phyloP scores from a whole-genome alignment of 2,888 invertebrate species.

The Urechis unicinctus region DNA sequence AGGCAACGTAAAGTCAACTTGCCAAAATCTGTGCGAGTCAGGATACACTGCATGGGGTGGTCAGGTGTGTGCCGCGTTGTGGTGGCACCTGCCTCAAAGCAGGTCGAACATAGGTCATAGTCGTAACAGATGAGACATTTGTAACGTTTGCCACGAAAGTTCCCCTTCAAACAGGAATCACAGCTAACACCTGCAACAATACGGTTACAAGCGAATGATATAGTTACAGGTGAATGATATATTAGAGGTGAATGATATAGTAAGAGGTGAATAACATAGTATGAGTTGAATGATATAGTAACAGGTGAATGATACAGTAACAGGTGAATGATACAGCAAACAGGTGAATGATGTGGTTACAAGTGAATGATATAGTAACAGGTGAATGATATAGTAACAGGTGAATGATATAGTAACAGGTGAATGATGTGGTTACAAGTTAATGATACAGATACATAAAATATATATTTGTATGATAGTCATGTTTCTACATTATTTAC shows the following conservation, averaged over 20 bases:
- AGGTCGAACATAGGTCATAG: conserved; percentile 95
- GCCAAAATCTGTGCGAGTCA: conserved; percentile 90
- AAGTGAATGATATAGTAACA: too few species aligned
- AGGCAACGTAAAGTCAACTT: conserved; percentile 15
- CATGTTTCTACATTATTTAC: too few species aligned
- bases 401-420: neutral
- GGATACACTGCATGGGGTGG: conserved; percentile 98
- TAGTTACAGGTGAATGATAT: too few species aligned
- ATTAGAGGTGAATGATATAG: too few species aligned
- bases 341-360: too few species aligned
- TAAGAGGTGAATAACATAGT: neutral
- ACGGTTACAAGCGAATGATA: too few species aligned
- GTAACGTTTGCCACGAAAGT: conserved; percentile 94
- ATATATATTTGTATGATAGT: too few species aligned
- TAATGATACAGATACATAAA: too few species aligned
- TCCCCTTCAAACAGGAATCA: conserved; percentile 97
- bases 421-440: too few species aligned
- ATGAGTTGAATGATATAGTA: too few species aligned
- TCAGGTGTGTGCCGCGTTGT: conserved; percentile 77
- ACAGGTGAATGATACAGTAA: too few species aligned
- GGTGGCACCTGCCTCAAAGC: conserved; percentile 66
- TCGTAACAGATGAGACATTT: conserved; percentile 99
- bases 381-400: neutral
- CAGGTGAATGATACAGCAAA: conserved; percentile 61
- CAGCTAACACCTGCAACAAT: conserved; percentile 80